Percentiles rank a stretch among this genome's conserved stretches.
These are phyloP conservation scores for Melanerpes formicivorus DNA, from an alignment of 2,113 vertebrate genomes.

Conservation along the genomic window DNA sequence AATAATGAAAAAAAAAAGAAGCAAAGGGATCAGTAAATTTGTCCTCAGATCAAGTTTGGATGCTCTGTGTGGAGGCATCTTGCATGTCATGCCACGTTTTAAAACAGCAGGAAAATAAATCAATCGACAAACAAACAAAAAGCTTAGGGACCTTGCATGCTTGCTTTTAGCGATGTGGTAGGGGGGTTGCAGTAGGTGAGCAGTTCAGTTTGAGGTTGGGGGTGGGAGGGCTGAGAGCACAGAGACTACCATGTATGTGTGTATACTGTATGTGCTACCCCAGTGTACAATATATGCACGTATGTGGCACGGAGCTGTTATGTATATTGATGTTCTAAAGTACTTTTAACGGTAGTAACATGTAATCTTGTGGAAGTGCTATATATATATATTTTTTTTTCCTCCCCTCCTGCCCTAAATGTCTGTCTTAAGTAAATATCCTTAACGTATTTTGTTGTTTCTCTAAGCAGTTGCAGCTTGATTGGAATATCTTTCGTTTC, in stretches of 20 bases:
- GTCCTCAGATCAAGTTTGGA: not conserved
- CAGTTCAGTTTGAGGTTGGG: conserved; percentile 32
- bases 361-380: conserved; percentile 68
- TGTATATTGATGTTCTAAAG: conserved; percentile 58
- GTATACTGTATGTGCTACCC: conserved; percentile 69
- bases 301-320: conserved; percentile 49
- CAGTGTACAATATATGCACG: conserved; percentile 72
- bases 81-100: conserved; percentile 28
- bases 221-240: conserved; percentile 4
- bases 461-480: conserved; percentile 80
- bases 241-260: conserved; percentile 44
- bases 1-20: too few species aligned
- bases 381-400: conserved; percentile 36
- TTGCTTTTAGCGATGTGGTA: not conserved
- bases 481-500: conserved; percentile 73
- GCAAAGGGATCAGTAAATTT: not conserved
- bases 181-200: not conserved
- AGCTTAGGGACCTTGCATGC: conserved; percentile 31
- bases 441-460: conserved; percentile 78
- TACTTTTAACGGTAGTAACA: conserved; percentile 56
- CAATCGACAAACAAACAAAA: not conserved
- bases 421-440: conserved; percentile 74
- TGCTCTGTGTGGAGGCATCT: conserved; percentile 32
- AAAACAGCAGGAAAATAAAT: not conserved
- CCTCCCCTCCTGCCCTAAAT: conserved; percentile 48